Base-by-base conservation (phyloP, 1,140 invertebrate species). In the Euwallacea fornicatus region DNA sequence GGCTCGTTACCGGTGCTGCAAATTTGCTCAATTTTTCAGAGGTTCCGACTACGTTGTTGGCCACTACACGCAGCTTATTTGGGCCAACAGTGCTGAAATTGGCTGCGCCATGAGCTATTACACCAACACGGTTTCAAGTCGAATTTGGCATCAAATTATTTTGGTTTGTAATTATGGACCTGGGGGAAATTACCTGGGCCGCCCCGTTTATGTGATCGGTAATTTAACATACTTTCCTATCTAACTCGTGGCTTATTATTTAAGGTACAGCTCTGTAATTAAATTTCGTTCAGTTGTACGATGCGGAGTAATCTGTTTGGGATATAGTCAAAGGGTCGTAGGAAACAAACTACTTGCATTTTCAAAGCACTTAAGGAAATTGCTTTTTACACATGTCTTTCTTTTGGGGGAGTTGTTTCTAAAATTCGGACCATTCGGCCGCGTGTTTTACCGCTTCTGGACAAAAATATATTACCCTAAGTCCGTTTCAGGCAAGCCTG, bases 141-240 rank as follows among this genome's bases (percentile, higher is more conserved):
- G 21, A 7, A 74, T 60, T 4, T 78, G 76, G 76, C 69, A 80
- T 68, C 72, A 79, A 56, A 46, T 79, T 6, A 61, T 78, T 33
- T 74, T 78, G 10, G 78, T 75, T 41, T 80, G 78, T 50, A 80
- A 80, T 73, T 79, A 80, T 53, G 76, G 74, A 13, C 78, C 78
- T 15, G 78, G 78, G 16, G 78, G 78, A 11, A 80, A 80, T 67
- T 80, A 79, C 72, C 50, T 80, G 8, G 76, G 74, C 33, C 42
- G 50, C 42, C 72, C 77, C 3, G 64, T 78, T 59, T 78, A 78
- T 46, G 55, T 72, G 59, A 47, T 64, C 42, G 77, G 77, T 21
- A 65, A 54, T 50, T 50, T 11, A 33, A 33, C 21, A 33, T 33
- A 33, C 4, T 33, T 33, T 33, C 21, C 21, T 33, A 33, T 33